Base-by-base conservation (phyloP, 2,797 vertebrate species). In the Karalla daura region DNA sequence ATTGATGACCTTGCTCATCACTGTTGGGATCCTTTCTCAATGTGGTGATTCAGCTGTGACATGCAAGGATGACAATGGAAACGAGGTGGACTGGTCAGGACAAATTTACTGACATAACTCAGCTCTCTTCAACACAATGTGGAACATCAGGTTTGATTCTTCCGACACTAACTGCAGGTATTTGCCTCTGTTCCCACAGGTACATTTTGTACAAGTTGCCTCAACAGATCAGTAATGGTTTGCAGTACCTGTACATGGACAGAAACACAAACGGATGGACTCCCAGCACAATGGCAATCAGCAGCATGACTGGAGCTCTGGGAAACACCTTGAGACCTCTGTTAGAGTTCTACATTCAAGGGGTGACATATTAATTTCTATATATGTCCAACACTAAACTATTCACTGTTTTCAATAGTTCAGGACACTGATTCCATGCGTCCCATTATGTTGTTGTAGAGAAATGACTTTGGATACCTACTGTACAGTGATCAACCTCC, bases 401-500 rank as follows among this genome's bases (percentile, higher is more conserved):
- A n/a, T n/a, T n/a, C 12, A 39, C 3, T 18, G n/a, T n/a, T 53
- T 24, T 39, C n/a, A n/a, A n/a, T n/a, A n/a, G 43, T 39, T n/a
- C 25, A 2, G 5, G 5, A 35, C 3, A 46, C 7, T 40, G 24
- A 55, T 41, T n/a, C 2, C 39, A 5, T 32, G 2, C n/a, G 28
- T 54, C 6, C 1, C 21, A 1, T 17, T 73, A 3, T 30, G 20
- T 33, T 51, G 15, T 44, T 63, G 11, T 52, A 89, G 87, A 14
- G 13, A 35, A 74, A 75, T 54, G 67, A 46, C 17, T 86, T 86
- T 80, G 87, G 82, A 44, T 89, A 73, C 61, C 45, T 90, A 8
- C 82, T 90, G 15, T 89, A 88, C 25, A 90, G 17, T 6, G 87
- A 90, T 55, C 86, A 90, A 32, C 86, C 82, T 54, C 79, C 80